A percentile compares a stretch with the other conserved stretches of the same genome.
Evolutionary conservation across 2,797 vertebrate genomes (phyloP).

Genomic region (Calcarius lapponicus): DNA sequence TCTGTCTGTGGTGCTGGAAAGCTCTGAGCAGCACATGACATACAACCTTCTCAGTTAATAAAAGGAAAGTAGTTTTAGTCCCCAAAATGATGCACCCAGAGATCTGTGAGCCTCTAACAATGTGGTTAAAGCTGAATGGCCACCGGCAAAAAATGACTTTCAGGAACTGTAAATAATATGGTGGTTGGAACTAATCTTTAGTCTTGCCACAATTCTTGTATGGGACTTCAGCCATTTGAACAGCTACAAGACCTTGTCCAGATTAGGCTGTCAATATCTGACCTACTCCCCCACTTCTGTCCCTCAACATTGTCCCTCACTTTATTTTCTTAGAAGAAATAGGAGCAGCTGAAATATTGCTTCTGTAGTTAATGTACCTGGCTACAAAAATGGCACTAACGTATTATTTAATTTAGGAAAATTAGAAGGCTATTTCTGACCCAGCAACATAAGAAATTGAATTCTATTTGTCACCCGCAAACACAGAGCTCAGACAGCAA

Average conservation of each 20-base stretch:
- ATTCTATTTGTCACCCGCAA: slow-evolving; percentile 50
- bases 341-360: background rate
- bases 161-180: background rate
- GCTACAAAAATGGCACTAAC: background rate
- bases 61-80: background rate
- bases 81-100: background rate
- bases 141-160: background rate
- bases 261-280: background rate
- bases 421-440: slow-evolving; percentile 30
- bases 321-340: background rate
- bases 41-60: background rate
- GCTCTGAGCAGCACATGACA: background rate
- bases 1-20: background rate
- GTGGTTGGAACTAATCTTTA: background rate
- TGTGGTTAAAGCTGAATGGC: background rate
- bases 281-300: background rate
- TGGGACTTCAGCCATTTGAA: background rate
- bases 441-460: slow-evolving; percentile 39
- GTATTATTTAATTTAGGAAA: slow-evolving; percentile 57
- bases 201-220: background rate
- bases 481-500: slow-evolving; percentile 8
- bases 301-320: background rate
- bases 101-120: background rate
- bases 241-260: background rate
- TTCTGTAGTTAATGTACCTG: slow-evolving; percentile 6